Percentiles rank a stretch among this genome's conserved stretches.
phyloP scores from a whole-genome alignment of 1,140 invertebrate species.

The Pogonomyrmex californicus region DNA sequence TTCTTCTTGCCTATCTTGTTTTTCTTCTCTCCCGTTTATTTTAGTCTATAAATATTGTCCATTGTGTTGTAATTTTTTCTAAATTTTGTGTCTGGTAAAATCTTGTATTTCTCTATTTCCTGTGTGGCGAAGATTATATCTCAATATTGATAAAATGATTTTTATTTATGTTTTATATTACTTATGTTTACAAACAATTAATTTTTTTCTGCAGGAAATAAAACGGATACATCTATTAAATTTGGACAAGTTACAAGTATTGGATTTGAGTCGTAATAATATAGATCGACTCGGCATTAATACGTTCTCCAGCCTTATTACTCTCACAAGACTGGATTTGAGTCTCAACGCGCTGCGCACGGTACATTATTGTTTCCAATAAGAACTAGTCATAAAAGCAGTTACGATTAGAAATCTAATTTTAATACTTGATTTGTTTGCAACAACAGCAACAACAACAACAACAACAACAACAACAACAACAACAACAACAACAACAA shows the following conservation, averaged over 20 bases:
- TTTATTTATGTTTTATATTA: neutral
- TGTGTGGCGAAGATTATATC: neutral
- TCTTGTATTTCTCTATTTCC: too few species aligned
- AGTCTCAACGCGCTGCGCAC: constrained; percentile 95
- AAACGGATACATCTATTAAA: constrained; percentile 90
- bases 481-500: too few species aligned
- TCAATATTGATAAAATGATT: neutral
- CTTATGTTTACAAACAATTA: neutral
- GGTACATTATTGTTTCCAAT: constrained; percentile 87
- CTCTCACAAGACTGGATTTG: constrained; percentile 92
- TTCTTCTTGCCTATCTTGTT: too few species aligned
- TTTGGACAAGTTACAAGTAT: constrained; percentile 90
- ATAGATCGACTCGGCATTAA: constrained; percentile 93
- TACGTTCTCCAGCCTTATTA: constrained; percentile 91
- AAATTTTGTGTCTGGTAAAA: too few species aligned
- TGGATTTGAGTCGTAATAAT: constrained; percentile 95
- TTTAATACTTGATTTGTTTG: neutral
- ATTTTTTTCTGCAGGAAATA: constrained; percentile 87
- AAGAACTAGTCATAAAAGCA: constrained; percentile 4
- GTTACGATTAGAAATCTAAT: neutral
- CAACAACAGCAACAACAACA: too few species aligned
- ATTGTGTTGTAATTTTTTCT: too few species aligned
- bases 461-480: too few species aligned
- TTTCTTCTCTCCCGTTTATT: too few species aligned
- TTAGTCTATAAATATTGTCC: too few species aligned